Percentiles rank a stretch among this genome's conserved stretches.
These are phyloP conservation scores for Acomys russatus DNA, from an alignment of 2,797 vertebrate genomes.

Conservation along the genomic window DNA sequence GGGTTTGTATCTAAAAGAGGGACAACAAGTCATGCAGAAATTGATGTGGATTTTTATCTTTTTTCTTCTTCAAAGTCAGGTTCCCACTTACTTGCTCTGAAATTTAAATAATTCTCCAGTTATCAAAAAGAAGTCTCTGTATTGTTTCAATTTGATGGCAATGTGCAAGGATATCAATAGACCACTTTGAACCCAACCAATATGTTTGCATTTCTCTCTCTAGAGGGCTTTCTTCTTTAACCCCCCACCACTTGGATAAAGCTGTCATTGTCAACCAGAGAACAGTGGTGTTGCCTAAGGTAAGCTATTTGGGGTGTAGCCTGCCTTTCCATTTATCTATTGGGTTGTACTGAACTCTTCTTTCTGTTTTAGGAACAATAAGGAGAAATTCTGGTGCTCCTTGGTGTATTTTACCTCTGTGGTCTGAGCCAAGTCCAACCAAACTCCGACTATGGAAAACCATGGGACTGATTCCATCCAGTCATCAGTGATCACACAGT, in stretches of 20 bases:
- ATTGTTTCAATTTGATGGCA: constrained; percentile 68
- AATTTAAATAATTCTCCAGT: constrained; percentile 63
- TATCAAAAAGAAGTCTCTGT: neutral
- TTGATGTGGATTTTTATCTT: constrained; percentile 50
- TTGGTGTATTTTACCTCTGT: neutral
- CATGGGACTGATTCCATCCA: neutral
- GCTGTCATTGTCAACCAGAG: neutral
- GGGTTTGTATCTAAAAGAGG: constrained; percentile 45
- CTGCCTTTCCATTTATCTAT: neutral
- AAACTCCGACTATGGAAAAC: constrained; percentile 45
- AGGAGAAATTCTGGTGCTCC: neutral
- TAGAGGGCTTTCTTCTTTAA: constrained; percentile 60
- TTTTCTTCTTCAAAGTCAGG: constrained; percentile 57
- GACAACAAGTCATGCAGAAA: constrained; percentile 48
- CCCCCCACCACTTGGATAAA: neutral
- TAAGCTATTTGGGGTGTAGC: neutral
- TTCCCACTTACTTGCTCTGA: constrained; percentile 60
- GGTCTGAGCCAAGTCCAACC: neutral
- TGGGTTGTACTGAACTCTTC: neutral
- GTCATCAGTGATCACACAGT: neutral
- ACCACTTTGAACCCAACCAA: neutral
- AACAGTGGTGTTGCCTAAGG: neutral
- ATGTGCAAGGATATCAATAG: constrained; percentile 19
- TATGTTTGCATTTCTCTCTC: constrained; percentile 54
- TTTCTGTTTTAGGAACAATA: neutral